Evolutionary conservation across 2,113 vertebrate species (phyloP).

Genomic region (Ramphastos sulfuratus): DNA sequence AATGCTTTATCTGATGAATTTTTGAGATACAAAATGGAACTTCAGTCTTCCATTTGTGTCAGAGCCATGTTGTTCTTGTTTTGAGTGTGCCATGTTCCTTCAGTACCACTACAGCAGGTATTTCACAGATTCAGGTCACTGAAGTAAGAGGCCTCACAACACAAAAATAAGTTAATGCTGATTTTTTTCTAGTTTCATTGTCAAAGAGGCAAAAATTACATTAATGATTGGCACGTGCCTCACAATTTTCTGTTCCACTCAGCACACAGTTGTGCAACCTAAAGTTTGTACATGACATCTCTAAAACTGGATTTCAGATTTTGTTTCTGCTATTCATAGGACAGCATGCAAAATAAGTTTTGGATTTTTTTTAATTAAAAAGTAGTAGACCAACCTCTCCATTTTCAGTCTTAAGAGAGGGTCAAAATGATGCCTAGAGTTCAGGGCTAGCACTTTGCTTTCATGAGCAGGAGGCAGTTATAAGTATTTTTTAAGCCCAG

Average conservation of each 20-base stretch:
- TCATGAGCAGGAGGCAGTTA: too few species aligned
- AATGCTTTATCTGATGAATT: conserved; percentile 1
- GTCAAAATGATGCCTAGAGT: too few species aligned
- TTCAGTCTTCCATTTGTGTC: neutral
- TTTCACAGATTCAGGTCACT: neutral
- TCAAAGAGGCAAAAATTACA: neutral
- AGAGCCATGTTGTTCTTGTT: neutral
- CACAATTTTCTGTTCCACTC: neutral
- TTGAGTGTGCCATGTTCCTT: neutral
- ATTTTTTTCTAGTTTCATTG: neutral
- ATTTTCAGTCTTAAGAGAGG: neutral
- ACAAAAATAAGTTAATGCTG: neutral
- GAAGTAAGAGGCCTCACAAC: neutral
- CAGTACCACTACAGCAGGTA: neutral
- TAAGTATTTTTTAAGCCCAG: too few species aligned
- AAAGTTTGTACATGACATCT: neutral
- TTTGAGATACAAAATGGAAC: conserved; percentile 11
- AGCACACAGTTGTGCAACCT: neutral
- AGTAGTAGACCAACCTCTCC: neutral
- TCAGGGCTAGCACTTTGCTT: too few species aligned
- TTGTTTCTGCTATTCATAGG: neutral
- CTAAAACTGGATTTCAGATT: neutral
- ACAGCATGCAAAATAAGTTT: neutral
- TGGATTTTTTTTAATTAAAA: too few species aligned
- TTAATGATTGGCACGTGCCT: neutral